phyloP scores from a whole-genome alignment of 2,888 invertebrate species.

The Galerucella calmariensis region DNA sequence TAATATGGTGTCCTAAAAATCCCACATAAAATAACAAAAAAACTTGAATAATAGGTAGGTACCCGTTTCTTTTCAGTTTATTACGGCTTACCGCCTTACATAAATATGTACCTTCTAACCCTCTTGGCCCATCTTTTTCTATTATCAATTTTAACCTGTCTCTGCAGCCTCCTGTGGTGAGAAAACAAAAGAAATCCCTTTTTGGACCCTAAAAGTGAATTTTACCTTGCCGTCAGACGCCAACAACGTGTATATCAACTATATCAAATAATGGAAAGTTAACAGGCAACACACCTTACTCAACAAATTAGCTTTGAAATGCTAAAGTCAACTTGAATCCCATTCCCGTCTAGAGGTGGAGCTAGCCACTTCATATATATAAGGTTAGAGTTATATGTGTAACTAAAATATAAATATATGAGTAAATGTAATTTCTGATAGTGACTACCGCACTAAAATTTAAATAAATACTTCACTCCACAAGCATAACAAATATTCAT shows the following conservation, averaged over 20 bases:
- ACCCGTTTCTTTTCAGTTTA: not conserved
- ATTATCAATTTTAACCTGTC: conserved; percentile 9
- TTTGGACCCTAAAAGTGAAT: conserved; percentile 10
- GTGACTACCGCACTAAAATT: no score
- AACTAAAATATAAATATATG: not conserved
- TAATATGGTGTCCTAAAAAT: not conserved
- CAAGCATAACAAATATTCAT: no score
- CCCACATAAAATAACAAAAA: not conserved
- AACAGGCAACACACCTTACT: conserved; percentile 30
- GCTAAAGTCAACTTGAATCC: conserved; percentile 42
- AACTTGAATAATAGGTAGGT: not conserved
- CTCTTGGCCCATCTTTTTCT: not conserved
- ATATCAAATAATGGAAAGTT: not conserved
- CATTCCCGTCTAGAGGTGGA: conserved; percentile 57
- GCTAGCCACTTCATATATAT: conserved; percentile 30
- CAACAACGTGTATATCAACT: not conserved
- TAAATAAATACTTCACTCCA: no score
- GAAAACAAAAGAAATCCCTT: conserved; percentile 17
- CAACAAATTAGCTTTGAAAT: not conserved
- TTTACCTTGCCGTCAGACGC: conserved; percentile 8
- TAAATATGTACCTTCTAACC: conserved; percentile 7
- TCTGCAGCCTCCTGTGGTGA: not conserved
- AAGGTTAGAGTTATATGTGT: not conserved
- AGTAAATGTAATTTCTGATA: no score
- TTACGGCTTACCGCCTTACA: not conserved